A percentile compares a stretch with the other conserved stretches of the same genome.
Evolutionary conservation across 2,797 vertebrate genomes (phyloP).

Genomic region (Kryptolebias ocellatus): DNA sequence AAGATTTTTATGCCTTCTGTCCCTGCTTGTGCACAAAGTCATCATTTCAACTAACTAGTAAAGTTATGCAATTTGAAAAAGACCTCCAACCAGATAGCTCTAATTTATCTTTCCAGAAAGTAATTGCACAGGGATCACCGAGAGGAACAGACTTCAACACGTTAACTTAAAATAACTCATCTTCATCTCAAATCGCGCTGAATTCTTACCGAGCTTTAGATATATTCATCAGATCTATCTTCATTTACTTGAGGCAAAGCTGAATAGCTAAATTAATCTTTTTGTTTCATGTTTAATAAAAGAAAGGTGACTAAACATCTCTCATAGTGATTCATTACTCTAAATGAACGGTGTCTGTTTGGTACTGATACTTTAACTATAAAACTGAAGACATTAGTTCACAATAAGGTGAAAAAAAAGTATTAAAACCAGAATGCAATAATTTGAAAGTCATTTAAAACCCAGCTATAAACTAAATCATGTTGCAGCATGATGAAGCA

Average conservation of each 20-base stretch:
- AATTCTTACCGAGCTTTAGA: not conserved
- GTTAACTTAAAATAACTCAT: not conserved
- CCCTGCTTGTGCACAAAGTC: not conserved
- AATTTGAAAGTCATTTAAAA: not conserved
- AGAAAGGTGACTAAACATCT: not conserved
- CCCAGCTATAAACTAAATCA: not conserved
- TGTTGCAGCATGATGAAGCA: constrained; percentile 7
- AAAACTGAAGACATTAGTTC: constrained; percentile 10
- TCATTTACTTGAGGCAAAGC: not conserved
- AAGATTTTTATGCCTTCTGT: not conserved
- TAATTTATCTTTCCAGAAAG: not conserved
- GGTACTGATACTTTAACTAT: constrained; percentile 7
- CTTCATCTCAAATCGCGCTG: not conserved
- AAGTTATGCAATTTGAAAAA: constrained; percentile 3
- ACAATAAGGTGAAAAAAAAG: not conserved
- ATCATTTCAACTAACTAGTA: not conserved
- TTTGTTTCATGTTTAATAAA: not conserved
- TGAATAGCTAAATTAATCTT: not conserved
- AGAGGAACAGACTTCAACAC: not conserved
- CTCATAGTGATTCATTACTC: constrained; percentile 3
- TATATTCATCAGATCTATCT: not conserved
- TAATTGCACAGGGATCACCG: not conserved
- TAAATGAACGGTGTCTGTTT: constrained; percentile 23
- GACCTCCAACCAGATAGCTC: constrained; percentile 1
- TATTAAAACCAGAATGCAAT: not conserved